Percentiles rank a stretch among this genome's conserved stretches.
These are phyloP conservation scores for Perca flavescens DNA, from an alignment of 2,113 vertebrate genomes.

Conservation along the genomic window DNA sequence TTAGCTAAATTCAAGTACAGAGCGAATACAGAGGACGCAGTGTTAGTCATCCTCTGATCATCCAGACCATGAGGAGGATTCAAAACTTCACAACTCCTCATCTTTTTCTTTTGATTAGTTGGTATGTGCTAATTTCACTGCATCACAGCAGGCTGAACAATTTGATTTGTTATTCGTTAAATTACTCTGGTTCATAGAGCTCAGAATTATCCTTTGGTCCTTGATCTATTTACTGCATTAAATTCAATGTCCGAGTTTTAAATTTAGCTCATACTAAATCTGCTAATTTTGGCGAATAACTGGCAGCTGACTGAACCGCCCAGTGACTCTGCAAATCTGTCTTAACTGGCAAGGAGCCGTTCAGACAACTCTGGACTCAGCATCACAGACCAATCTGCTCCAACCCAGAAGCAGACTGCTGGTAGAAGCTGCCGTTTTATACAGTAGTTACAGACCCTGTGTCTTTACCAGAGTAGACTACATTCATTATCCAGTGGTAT, in stretches of 20 bases:
- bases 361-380: conserved; percentile 8
- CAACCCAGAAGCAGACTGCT: conserved; percentile 1
- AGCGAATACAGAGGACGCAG: background rate
- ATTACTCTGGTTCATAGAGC: background rate
- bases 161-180: conserved; percentile 8
- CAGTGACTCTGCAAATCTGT: conserved; percentile 24
- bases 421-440: background rate
- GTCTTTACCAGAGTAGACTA: background rate
- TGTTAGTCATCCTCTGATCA: background rate
- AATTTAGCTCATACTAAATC: background rate
- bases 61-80: background rate
- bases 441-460: background rate
- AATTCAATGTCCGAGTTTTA: conserved; percentile 22
- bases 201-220: background rate
- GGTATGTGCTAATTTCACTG: background rate
- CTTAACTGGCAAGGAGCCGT: conserved; percentile 1
- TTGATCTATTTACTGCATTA: conserved; percentile 23
- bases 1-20: background rate
- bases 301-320: background rate
- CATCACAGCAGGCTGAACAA: background rate
- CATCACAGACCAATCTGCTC: no score
- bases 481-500: background rate
- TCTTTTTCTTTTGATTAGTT: background rate
- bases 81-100: background rate
- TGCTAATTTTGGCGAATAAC: background rate